Evolutionary conservation across 2,113 vertebrate genomes (phyloP), one percentile per base, ranked within the genome.

Genomic region (Xiphophorus maculatus): DNA sequence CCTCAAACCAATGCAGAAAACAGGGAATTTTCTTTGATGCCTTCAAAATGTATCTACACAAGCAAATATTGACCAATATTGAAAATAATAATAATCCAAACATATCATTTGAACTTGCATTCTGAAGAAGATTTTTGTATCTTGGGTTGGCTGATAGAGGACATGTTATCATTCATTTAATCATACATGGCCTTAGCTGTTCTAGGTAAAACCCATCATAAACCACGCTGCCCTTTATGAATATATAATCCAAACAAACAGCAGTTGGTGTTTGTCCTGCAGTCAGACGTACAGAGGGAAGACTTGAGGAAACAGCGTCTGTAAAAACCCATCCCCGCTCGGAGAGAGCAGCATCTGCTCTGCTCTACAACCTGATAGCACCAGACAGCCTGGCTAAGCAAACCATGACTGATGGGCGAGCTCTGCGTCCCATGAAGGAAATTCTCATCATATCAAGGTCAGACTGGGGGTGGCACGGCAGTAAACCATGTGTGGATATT

Each of bases 371-470:
- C 51, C 25, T 58, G 51, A 58, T 58, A 10, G 51, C 51, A 17
- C 51, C 51, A 58, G 22, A 58, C 51, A 58, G 51, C 22, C 51
- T n/a, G 51, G 51, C 51, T 25, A 58, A 58, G 51, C 51, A 58
- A 22, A 58, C 22, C 51, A 58, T 58, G 51, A 58, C 22, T 58
- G 51, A 58, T 58, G 51, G 51, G 8, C 22, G 51, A 58, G 51
- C 51, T 10, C 51, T 10, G 22, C 5, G 51, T 58, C 25, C 51
- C 51, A 58, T 58, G 51, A 58, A 58, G 51, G 51, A n/a, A 58
- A 58, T n/a, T 58, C 51, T 58, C 51, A 58, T 58, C 22, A 58
- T 58, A 58, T 58, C 51, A 58, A 58, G 51, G 51, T 58, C 51
- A 58, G 51, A 3, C 19, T n/a, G 51, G 22, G 9, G 51, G 25